These are phyloP conservation scores for Enteromius trimaculatus DNA, from an alignment of 2,797 vertebrate genomes.

Conservation along the genomic window DNA sequence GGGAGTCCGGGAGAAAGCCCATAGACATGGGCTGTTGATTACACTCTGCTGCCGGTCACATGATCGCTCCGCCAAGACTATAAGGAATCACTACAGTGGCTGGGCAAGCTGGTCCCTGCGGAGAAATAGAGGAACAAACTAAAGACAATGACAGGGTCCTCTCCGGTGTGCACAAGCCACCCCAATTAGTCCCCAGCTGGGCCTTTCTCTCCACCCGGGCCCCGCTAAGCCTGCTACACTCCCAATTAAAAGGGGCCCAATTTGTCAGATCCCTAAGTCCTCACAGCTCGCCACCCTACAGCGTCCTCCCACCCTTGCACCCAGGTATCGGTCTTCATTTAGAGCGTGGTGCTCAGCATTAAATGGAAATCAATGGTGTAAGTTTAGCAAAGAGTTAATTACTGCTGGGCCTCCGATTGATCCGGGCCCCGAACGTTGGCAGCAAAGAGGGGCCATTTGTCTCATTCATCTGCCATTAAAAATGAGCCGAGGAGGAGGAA, in stretches of 20 bases:
- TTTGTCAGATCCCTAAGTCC: conserved; percentile 86
- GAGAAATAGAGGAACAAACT: conserved; percentile 56
- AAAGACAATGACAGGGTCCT: conserved; percentile 68
- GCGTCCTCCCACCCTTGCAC: conserved; percentile 64
- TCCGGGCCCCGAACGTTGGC: conserved; percentile 83
- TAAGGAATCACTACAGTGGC: conserved; percentile 45
- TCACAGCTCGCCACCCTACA: conserved; percentile 64
- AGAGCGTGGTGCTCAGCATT: conserved; percentile 86
- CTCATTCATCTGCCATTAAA: conserved; percentile 88
- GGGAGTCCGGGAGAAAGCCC: conserved; percentile 24
- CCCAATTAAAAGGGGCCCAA: conserved; percentile 84
- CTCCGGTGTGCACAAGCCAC: conserved; percentile 59
- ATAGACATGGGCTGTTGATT: conserved; percentile 35
- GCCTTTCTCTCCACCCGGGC: conserved; percentile 55
- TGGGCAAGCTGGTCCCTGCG: conserved; percentile 34
- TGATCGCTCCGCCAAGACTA: conserved; percentile 51
- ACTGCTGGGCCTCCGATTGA: conserved; percentile 87
- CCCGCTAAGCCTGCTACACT: conserved; percentile 50
- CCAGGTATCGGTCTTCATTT: conserved; percentile 89
- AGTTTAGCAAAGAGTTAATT: conserved; percentile 96
- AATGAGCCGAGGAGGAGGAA: conserved; percentile 78
- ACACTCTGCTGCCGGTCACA: conserved; percentile 39
- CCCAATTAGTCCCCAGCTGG: conserved; percentile 70
- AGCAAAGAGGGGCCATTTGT: conserved; percentile 85
- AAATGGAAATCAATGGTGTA: conserved; percentile 92